Evolutionary conservation across 64 coral and sea anemone genomes (phyloP), one percentile per base, ranked within the genome.

Genomic region (Montipora sp.): DNA sequence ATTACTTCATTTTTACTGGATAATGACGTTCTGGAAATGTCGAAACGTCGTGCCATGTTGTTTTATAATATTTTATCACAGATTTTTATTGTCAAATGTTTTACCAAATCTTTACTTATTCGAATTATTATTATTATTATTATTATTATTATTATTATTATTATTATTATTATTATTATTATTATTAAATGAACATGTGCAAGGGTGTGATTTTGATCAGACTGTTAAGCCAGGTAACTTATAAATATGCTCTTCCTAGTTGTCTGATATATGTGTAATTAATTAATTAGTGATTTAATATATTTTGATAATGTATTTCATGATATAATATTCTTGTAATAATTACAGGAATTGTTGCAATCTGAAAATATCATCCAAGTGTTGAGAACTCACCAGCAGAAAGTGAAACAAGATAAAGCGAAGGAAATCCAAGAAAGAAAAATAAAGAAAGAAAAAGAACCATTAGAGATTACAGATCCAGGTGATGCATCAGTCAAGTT

Each of bases 361-460:
- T 98, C 95, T 14, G 87, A 94, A 74, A 98, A 86, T 88, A 88
- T 98, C 5, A 87, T 94, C 45, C 89, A 92, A 65, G 73, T 94
- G 57, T 74, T 98, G n/a, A 94, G 90, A 92, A 68, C 15, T 20
- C 89, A 98, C 59, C 95, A 98, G 72, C 65, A 81, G 85, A 98
- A 83, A 59, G 95, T 98, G 7, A 93, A 78, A 77, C 65, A 94
- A 61, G 76, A 83, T 19, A 98, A 98, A 71, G 46, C 80, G 3
- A 98, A 89, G 65, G 92, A 98, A 84, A 88, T 98, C 14, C 77
- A 91, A 63, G 94, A 95, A 24, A 95, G 90, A 19, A 95, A 81
- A 71, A 8, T 71, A 1, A 85, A 85, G 82, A 85, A 85, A 5
- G 82, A 72, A 49, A 16, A 85, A 50, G 82, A 85, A 21, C 82